Base-by-base conservation (phyloP, 2,113 vertebrate genomes). In the Forbesichthys agassizii region DNA sequence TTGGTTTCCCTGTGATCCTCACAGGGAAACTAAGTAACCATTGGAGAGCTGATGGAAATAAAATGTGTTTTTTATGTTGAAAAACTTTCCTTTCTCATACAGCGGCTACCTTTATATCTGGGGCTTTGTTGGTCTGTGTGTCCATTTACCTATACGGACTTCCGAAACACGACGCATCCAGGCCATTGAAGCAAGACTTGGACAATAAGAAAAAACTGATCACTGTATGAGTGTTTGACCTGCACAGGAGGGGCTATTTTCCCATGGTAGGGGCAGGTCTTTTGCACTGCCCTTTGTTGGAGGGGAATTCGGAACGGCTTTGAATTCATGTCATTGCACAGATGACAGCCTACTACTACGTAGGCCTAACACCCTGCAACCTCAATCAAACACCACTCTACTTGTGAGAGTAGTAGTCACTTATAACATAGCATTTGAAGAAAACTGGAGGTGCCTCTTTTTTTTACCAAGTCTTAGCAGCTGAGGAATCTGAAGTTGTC, bases 61-160 rank as follows among this genome's bases (percentile, higher is more conserved):
- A 27, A 27, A 27, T 27, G 27, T 27, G 2, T 27, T 1, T 27
- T 2, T 27, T 3, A 20, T 20, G 20, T 20, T 20, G 20, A 2
- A 20, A 20, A 20, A 20, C 20, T 46, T 68, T 55, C 48, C 36
- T 87, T 11, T 88, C 14, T 75, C 62, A 74, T 88, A 53, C 90
- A 99, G 98, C 96, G 6, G 6, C 90, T 48, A 94, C 91, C 0
- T 99, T 99, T 85, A 79, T 88, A 57, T 48, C 89, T 10, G 98
- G 98, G 52, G 84, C 96, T 9, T 3, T 93, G 73, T 88, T 99
- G 5, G 98, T 99, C 14, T 98, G 96, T 46, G n/a, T 98, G 82
- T 98, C 97, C 78, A 99, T 99, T 80, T 99, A 98, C 83, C 86
- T 96, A 60, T 96, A 99, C 10, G 97, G 98, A 71, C 91, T 98